Conservation (phyloP, 1,140 invertebrate species). For the Dinothrombium tinctorium region DNA sequence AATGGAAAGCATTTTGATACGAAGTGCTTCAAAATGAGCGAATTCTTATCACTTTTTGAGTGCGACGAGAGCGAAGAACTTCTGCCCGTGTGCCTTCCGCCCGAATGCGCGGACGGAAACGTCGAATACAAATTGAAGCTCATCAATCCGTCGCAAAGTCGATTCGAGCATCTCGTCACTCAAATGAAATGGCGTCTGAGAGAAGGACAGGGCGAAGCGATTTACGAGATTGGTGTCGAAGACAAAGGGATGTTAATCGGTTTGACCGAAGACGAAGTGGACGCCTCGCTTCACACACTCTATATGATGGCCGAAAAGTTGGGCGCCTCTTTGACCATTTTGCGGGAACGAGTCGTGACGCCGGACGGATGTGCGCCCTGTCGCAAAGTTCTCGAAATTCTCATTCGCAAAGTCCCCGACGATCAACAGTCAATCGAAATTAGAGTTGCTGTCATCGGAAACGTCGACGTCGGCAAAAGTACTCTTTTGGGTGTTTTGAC, state of each 20-base stretch:
- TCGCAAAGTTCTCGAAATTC: slow-evolving; percentile 49
- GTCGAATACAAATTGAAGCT: slow-evolving; percentile 80
- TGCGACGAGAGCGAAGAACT: too few species aligned
- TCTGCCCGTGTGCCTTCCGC: slow-evolving; percentile 53
- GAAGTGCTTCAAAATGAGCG: too few species aligned
- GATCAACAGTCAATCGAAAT: slow-evolving; percentile 72
- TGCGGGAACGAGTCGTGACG: slow-evolving; percentile 31
- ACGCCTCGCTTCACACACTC: slow-evolving; percentile 65
- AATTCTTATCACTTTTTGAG: too few species aligned
- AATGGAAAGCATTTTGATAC: too few species aligned
- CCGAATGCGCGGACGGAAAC: slow-evolving; percentile 69
- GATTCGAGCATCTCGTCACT: slow-evolving; percentile 53
- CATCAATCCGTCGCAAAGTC: slow-evolving; percentile 60
- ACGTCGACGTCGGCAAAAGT: slow-evolving; percentile 42
- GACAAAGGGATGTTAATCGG: slow-evolving; percentile 33
- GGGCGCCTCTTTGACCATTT: slow-evolving; percentile 50
- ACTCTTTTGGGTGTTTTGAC: slow-evolving; percentile 54
- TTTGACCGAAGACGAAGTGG: slow-evolving; percentile 56
- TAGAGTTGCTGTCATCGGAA: slow-evolving; percentile 70
- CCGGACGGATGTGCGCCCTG: background rate
- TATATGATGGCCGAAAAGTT: slow-evolving; percentile 57
- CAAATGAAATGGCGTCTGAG: slow-evolving; percentile 52
- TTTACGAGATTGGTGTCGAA: slow-evolving; percentile 67
- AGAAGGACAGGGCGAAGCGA: slow-evolving; percentile 77
- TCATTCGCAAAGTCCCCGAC: slow-evolving; percentile 73